Evolutionary conservation across 2,888 invertebrate genomes (phyloP).

Genomic region (Celastrina argiolus): DNA sequence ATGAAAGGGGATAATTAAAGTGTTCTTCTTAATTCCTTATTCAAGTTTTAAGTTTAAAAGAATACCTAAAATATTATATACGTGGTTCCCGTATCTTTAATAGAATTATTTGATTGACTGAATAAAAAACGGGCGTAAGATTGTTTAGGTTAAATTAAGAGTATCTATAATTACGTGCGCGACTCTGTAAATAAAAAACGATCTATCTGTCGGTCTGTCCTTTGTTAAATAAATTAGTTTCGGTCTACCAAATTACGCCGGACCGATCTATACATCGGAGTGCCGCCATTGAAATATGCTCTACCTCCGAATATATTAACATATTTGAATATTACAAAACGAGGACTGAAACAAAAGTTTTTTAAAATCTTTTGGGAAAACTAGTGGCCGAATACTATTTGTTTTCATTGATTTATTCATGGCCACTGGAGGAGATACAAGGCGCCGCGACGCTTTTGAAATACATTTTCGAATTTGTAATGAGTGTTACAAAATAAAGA

Average conservation of each 20-base stretch:
- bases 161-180: constrained; percentile 51
- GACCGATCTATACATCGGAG: constrained; percentile 71
- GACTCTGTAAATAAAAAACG: constrained; percentile 69
- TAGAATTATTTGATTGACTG: not conserved
- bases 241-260: constrained; percentile 79
- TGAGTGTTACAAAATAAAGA: constrained; percentile 66
- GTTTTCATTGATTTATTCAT: constrained; percentile 78
- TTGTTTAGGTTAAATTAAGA: constrained; percentile 45
- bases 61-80: not conserved
- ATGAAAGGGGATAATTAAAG: no score
- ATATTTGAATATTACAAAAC: constrained; percentile 66
- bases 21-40: no score
- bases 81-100: not conserved
- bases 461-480: constrained; percentile 67
- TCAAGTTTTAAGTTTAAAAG: not conserved
- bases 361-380: constrained; percentile 67
- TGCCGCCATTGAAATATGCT: constrained; percentile 71
- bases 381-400: constrained; percentile 76
- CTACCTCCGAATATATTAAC: constrained; percentile 72
- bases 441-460: constrained; percentile 70
- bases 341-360: constrained; percentile 65
- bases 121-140: not conserved
- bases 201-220: constrained; percentile 72
- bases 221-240: constrained; percentile 79
- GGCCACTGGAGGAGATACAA: constrained; percentile 64